Conservation (phyloP, 2,888 invertebrate genomes). For the Ferdinandea cuprea region DNA sequence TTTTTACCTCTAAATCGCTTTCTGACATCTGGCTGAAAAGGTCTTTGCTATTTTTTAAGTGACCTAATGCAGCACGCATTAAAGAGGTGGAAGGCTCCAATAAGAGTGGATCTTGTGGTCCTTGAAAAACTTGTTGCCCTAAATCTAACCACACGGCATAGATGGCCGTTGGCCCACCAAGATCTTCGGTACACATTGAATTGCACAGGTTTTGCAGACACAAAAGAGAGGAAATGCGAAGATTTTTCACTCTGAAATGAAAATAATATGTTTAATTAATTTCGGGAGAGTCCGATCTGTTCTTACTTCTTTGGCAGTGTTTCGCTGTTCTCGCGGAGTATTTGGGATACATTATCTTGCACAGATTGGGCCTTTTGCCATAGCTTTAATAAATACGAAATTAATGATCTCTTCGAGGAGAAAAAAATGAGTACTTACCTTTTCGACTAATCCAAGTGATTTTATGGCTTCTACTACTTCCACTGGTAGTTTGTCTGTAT, state of each 20-base stretch:
- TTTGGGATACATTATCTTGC: slow-evolving; percentile 85
- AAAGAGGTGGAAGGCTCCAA: slow-evolving; percentile 89
- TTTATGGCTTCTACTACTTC: slow-evolving; percentile 86
- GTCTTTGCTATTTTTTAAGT: slow-evolving; percentile 84
- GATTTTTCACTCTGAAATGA: slow-evolving; percentile 83
- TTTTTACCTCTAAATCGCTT: slow-evolving; percentile 84
- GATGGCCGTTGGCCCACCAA: slow-evolving; percentile 87
- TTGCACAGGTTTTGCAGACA: slow-evolving; percentile 89
- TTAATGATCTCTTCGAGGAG: neutral
- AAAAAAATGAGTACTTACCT: slow-evolving; percentile 81
- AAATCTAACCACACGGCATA: slow-evolving; percentile 88
- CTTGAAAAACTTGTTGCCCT: slow-evolving; percentile 86
- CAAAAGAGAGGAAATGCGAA: slow-evolving; percentile 87
- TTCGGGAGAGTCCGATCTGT: neutral
- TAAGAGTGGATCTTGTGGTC: slow-evolving; percentile 84
- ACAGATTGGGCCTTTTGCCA: slow-evolving; percentile 81
- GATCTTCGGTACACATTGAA: slow-evolving; percentile 85
- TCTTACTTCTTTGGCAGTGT: slow-evolving; percentile 84
- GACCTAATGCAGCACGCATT: slow-evolving; percentile 89
- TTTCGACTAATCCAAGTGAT: slow-evolving; percentile 85
- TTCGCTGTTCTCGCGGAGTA: slow-evolving; percentile 84
- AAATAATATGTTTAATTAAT: neutral
- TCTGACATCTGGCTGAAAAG: slow-evolving; percentile 85
- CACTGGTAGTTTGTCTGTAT: slow-evolving; percentile 84
- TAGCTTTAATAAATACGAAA: slow-evolving; percentile 68